phyloP scores from a whole-genome alignment of 1,140 invertebrate genomes.

The Meloidogyne chitwoodi region DNA sequence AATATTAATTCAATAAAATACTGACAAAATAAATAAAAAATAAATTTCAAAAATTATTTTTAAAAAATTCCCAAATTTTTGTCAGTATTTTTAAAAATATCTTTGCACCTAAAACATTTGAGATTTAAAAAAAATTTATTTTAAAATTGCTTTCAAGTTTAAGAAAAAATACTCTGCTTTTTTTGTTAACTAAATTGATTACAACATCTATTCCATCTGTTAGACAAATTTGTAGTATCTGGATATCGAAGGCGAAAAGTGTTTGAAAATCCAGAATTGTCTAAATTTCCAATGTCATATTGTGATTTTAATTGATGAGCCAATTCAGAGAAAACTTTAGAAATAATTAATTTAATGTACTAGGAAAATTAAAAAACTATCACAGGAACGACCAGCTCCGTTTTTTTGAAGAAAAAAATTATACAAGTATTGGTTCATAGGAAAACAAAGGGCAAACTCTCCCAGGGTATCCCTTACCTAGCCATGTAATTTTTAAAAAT shows the following conservation, averaged over 20 bases:
- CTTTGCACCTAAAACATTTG: background rate
- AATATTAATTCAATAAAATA: background rate
- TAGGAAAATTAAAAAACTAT: too few relatives aligned
- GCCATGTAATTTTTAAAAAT: background rate
- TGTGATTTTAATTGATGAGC: constrained; percentile 53
- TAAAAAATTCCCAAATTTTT: background rate
- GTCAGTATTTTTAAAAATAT: background rate
- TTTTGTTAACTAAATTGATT: constrained; percentile 24
- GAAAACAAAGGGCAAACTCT: too few relatives aligned
- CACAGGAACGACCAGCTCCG: too few relatives aligned
- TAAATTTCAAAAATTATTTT: too few relatives aligned
- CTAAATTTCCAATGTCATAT: constrained; percentile 39
- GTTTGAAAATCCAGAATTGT: constrained; percentile 22
- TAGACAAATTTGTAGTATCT: constrained; percentile 44
- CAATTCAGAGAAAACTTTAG: constrained; percentile 39
- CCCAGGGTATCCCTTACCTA: too few relatives aligned
- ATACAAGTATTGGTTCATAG: too few relatives aligned
- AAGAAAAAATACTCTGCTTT: background rate
- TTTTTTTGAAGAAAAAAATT: too few relatives aligned
- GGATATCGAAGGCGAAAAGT: constrained; percentile 50
- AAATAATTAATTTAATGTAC: background rate
- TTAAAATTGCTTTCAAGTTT: too few relatives aligned
- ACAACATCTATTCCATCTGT: constrained; percentile 49
- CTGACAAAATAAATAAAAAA: background rate
- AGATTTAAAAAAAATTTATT: too few relatives aligned